Base-by-base conservation (phyloP, 2,797 vertebrate genomes). In the Adelosebastes latens region DNA sequence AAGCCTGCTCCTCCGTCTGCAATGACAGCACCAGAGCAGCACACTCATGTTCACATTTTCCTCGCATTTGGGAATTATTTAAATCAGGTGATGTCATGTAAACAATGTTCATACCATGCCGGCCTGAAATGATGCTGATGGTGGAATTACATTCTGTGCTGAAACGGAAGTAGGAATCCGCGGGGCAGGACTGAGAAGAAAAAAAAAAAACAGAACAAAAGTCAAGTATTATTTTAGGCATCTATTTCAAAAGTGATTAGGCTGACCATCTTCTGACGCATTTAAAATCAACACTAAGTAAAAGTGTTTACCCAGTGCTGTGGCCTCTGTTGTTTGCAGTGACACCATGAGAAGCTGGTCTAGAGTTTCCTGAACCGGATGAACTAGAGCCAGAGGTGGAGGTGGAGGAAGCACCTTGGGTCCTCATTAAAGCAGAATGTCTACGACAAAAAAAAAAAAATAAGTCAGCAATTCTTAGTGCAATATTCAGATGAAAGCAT, bases 1-100 rank as follows among this genome's bases (percentile, higher is more conserved):
- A 95, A 27, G 98, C 99, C 91, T 99, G 98, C 72, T 99, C 98
- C 82, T 99, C 98, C 0, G 97, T 98, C 99, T 99, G 93, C 24
- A 89, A 80, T 16, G n/a, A 83, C 42, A 77, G 9, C 76, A 85
- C 25, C 42, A 71, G 9, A 77, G 31, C 7, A 65, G 55, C 18
- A 34, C 56, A 46, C 58, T 18, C 11, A 7, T 9, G 32, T 80
- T 76, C 7, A 76, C 16, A 34, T 39, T 24, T 49, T 29, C 20
- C 6, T 66, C 2, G 1, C 9, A 52, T 1, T 2, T n/a, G 0
- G 16, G 4, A 18, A 14, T 32, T 42, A 10, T n/a, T 16, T 24
- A 8, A 49, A 66, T 32, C 8, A 24, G 25, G 1, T n/a, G 18
- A 56, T 24, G 32, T 64, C 12, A 39, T 62, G 11, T 59, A n/a